These are phyloP conservation scores for Pseudopleuronectes americanus DNA, from an alignment of 2,797 vertebrate species.

Conservation along the genomic window DNA sequence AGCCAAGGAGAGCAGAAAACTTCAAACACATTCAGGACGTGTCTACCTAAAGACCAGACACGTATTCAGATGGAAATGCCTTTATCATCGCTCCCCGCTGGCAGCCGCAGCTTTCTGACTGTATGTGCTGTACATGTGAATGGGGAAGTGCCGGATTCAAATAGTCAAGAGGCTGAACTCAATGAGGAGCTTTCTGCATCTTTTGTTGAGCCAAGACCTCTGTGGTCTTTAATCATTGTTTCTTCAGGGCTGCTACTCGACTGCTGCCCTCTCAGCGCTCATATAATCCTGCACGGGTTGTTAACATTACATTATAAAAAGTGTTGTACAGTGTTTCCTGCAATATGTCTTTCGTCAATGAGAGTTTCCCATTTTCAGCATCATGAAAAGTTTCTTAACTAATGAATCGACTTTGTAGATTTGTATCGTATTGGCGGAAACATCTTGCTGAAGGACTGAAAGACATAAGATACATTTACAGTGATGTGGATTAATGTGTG, in stretches of 20 bases:
- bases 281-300: background rate
- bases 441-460: background rate
- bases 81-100: constrained; percentile 48
- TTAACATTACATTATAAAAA: constrained; percentile 11
- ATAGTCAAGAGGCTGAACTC: constrained; percentile 33
- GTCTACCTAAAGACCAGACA: constrained; percentile 58
- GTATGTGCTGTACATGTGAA: constrained; percentile 66
- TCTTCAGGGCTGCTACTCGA: constrained; percentile 1
- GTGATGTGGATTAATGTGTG: too few relatives aligned
- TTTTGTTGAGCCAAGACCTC: constrained; percentile 39
- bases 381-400: background rate
- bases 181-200: constrained; percentile 18
- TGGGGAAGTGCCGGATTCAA: constrained; percentile 41
- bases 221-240: constrained; percentile 29
- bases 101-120: constrained; percentile 67
- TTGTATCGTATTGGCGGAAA: too few relatives aligned
- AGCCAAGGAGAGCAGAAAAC: constrained; percentile 59
- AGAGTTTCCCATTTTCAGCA: background rate
- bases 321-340: background rate
- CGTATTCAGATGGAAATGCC: constrained; percentile 74
- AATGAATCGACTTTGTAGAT: background rate
- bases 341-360: background rate
- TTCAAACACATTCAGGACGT: constrained; percentile 68
- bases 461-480: too few relatives aligned
- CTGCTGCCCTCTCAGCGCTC: background rate